Evolutionary conservation across 2,888 invertebrate species (phyloP).

Genomic region (Melanostoma mellinum): DNA sequence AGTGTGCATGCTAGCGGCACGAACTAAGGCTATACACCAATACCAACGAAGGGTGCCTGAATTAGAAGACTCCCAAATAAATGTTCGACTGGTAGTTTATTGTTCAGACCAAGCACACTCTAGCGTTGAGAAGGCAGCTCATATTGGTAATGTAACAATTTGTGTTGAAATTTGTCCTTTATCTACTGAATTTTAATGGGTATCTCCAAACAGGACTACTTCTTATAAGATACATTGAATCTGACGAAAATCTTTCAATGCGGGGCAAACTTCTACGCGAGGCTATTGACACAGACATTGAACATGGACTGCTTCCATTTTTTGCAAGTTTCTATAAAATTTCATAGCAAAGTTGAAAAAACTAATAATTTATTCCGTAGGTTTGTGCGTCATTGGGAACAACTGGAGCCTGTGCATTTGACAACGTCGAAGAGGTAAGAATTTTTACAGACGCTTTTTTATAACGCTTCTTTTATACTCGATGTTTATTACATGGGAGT

Average conservation of each 20-base stretch:
- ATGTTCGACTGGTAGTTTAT: slow-evolving; percentile 96
- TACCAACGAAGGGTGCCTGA: slow-evolving; percentile 89
- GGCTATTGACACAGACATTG: slow-evolving; percentile 90
- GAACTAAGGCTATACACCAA: slow-evolving; percentile 92
- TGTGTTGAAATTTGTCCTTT: no score
- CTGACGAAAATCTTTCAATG: slow-evolving; percentile 92
- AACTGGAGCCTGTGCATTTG: slow-evolving; percentile 98
- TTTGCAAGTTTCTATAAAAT: slow-evolving; percentile 86
- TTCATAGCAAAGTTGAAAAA: slow-evolving; percentile 5
- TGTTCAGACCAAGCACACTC: slow-evolving; percentile 99
- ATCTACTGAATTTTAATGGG: not conserved
- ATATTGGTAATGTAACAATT: slow-evolving; percentile 86
- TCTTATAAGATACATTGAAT: slow-evolving; percentile 95
- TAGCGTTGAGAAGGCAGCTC: slow-evolving; percentile 96
- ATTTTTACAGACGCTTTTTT: not conserved
- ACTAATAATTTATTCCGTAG: slow-evolving; percentile 83
- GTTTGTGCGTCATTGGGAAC: slow-evolving; percentile 97
- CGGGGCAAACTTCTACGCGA: slow-evolving; percentile 90
- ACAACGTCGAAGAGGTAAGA: slow-evolving; percentile 87
- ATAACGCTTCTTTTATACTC: not conserved
- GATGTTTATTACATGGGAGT: not conserved
- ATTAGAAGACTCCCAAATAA: slow-evolving; percentile 94
- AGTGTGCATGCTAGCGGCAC: slow-evolving; percentile 95
- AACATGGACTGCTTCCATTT: slow-evolving; percentile 93
- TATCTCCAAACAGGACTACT: slow-evolving; percentile 86